Base-by-base conservation (phyloP, 2,113 vertebrate genomes). In the Synodontis membranacea region DNA sequence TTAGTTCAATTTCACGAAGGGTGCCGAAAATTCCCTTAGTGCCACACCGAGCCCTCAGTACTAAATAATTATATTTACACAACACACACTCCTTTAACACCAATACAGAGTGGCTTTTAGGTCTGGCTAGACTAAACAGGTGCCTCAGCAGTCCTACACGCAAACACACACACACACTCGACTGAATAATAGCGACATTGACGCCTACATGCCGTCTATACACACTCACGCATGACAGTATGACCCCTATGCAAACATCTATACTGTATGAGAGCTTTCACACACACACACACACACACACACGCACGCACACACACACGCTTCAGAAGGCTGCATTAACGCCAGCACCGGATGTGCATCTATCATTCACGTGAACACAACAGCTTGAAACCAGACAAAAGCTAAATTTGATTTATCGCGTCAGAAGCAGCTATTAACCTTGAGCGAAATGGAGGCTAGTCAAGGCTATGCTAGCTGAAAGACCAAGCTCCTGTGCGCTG, bases 361-460 rank as follows among this genome's bases (percentile, higher is more conserved):
- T n/a, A 37, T 86, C 78, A 44, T 56, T 52, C 48, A 58, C 17
- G 19, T 81, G 78, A 39, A 81, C 84, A 44, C 42, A 60, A 48
- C 80, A n/a, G n/a, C 74, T 58, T 82, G 34, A 56, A 64, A 79
- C 31, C 56, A 62, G 76, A 84, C 83, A 52, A 83, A 44, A 25
- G 50, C 78, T 78, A 52, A 50, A 86, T 54, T 4, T 87, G 80
- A 89, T 87, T 62, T 83, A 89, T 80, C 5, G 25, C 46, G n/a
- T 89, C 50, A 72, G 72, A 83, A 83, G 76, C 31, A 70, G 62
- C 46, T 83, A 72, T 85, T 87, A 86, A 85, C 88, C 86, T 89
- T 87, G 83, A 89, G 62, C 78, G 82, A 89, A 50, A 31, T 56
- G 54, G 60, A 85, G 81, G 48, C 48, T 48, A 78, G 50, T 62